Base-by-base conservation (phyloP, 2,888 invertebrate genomes). In the Drosophila atripex region DNA sequence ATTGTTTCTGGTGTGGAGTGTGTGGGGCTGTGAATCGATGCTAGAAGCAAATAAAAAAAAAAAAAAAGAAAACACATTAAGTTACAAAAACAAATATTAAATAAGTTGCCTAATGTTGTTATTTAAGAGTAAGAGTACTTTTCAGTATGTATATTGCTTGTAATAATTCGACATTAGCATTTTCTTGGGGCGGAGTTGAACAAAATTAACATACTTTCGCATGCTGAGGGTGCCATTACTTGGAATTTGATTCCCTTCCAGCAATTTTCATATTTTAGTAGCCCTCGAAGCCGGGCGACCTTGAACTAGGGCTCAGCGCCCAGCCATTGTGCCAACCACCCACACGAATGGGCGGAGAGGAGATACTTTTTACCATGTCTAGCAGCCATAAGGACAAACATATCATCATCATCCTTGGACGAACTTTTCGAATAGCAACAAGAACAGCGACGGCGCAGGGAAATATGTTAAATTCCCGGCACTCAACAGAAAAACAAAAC, bases 381-480 rank as follows among this genome's bases (percentile, higher is more conserved):
- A 46, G 61, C 45, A 35, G 60, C 50, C 50, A 38, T 63, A 25
- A 63, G 43, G 59, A 50, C 59, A 63, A 63, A 38, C 57, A 60
- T 6, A 28, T 28, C 28, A 28, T 23, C 51, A 57, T 55, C 57
- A 69, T 69, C 68, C 68, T 52, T 50, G 41, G 53, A 9, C 50
- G 32, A 54, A 53, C 65, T 66, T 69, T 56, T 46, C 35, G 38
- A 58, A 54, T 61, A 65, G 50, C 21, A 49, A 46, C 35, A 43
- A 35, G 14, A 30, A 16, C 49, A 54, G 35, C 43, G 46, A 53
- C 4, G 35, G 0, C 16, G n/a, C 6, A 39, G 16, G 39, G 8
- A 41, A 61, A 73, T 74, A 75, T 75, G 75, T 73, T 80, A 73
- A 78, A 75, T 56, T 71, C 68, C 71, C 52, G 46, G 45, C 59